phyloP scores from a whole-genome alignment of 2,888 invertebrate genomes.

The Cerceris rybyensis region DNA sequence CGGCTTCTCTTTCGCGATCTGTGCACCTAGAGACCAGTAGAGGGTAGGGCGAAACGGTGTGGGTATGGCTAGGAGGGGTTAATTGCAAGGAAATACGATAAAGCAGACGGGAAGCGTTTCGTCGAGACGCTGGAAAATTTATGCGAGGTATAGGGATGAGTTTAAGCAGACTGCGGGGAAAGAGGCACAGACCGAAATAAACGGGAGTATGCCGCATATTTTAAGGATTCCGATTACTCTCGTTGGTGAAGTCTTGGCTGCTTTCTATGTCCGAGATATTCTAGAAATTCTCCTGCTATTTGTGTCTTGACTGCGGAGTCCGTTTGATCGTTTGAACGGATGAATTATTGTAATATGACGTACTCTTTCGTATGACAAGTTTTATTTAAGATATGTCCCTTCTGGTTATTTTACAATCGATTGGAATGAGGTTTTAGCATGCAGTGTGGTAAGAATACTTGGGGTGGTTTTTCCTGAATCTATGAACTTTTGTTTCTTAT shows the following conservation, averaged over 20 bases:
- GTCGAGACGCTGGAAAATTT: constrained; percentile 66
- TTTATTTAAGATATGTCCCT: too few species aligned
- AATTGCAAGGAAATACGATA: constrained; percentile 77
- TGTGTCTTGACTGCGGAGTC: neutral
- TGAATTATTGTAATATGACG: too few species aligned
- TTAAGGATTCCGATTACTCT: constrained; percentile 56
- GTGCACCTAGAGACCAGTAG: constrained; percentile 15
- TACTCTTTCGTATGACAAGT: too few species aligned
- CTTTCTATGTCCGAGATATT: constrained; percentile 18
- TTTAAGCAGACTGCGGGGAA: constrained; percentile 21
- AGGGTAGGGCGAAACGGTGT: constrained; percentile 34
- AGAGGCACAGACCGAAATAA: constrained; percentile 30
- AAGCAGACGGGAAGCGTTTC: constrained; percentile 65
- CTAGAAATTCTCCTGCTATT: constrained; percentile 12
- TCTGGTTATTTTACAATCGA: too few species aligned
- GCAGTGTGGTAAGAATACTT: too few species aligned
- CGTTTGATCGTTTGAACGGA: neutral
- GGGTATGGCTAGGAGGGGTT: constrained; percentile 60
- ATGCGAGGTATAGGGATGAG: constrained; percentile 42
- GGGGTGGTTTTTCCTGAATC: too few species aligned
- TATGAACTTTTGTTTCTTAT: too few species aligned
- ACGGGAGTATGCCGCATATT: constrained; percentile 37
- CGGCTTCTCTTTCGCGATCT: constrained; percentile 54
- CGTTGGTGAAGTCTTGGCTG: constrained; percentile 10
- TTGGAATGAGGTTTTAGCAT: too few species aligned